These are phyloP conservation scores for Ypsolopha sequella DNA, from an alignment of 2,888 invertebrate species.

Conservation along the genomic window DNA sequence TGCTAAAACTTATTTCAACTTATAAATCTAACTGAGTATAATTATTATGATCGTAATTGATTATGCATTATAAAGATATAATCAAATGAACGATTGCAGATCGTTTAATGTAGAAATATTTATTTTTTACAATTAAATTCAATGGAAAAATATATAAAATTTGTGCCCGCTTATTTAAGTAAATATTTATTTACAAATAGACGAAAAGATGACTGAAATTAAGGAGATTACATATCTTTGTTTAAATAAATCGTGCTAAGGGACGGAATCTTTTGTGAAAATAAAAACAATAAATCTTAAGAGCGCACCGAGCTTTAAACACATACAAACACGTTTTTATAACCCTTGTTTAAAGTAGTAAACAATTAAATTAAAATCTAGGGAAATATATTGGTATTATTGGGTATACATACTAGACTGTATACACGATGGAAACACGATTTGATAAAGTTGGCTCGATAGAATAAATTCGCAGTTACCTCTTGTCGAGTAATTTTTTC, in stretches of 20 bases:
- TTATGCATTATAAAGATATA: constrained; percentile 41
- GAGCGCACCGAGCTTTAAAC: too few species aligned
- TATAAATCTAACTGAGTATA: constrained; percentile 55
- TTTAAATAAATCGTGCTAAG: constrained; percentile 37
- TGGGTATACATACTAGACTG: too few species aligned
- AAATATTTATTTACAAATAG: constrained; percentile 27
- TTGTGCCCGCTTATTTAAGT: constrained; percentile 15
- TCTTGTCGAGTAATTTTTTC: too few species aligned
- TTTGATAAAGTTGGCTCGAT: too few species aligned
- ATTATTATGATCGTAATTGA: constrained; percentile 55
- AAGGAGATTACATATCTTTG: constrained; percentile 37
- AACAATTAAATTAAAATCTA: too few species aligned
- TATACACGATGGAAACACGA: too few species aligned
- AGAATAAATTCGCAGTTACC: too few species aligned
- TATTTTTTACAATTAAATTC: constrained; percentile 2
- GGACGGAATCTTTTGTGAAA: constrained; percentile 29
- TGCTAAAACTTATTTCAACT: constrained; percentile 46
- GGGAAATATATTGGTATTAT: too few species aligned
- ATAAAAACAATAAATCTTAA: too few species aligned
- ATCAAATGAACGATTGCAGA: constrained; percentile 26
- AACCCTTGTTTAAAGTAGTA: too few species aligned
- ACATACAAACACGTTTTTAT: too few species aligned
- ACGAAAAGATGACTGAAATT: constrained; percentile 23
- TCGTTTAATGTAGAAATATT: constrained; percentile 12
- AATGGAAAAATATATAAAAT: not conserved